phyloP scores from a whole-genome alignment of 2,113 vertebrate species.

The Fukomys damarensis region DNA sequence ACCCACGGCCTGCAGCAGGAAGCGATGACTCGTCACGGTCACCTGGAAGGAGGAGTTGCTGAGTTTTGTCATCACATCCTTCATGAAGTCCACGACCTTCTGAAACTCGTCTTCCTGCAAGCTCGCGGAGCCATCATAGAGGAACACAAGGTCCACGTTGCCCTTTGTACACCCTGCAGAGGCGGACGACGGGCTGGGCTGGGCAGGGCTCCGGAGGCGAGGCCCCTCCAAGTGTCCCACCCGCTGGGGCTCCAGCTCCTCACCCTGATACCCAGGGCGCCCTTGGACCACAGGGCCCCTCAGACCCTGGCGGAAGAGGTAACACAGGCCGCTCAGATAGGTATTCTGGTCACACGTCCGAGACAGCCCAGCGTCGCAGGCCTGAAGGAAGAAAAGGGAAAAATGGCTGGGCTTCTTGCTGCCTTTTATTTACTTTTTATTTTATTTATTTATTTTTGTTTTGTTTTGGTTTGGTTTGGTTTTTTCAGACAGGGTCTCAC shows the following conservation, averaged over 20 bases:
- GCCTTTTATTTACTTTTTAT: not conserved
- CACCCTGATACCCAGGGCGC: slow-evolving; percentile 87
- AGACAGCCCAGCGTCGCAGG: slow-evolving; percentile 87
- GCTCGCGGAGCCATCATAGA: slow-evolving; percentile 90
- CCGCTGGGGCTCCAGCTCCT: not conserved
- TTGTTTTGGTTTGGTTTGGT: no score
- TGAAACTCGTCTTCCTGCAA: slow-evolving; percentile 80
- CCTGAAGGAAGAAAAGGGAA: slow-evolving; percentile 78
- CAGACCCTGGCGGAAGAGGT: slow-evolving; percentile 79
- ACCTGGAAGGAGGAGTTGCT: slow-evolving; percentile 86
- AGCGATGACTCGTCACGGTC: no score
- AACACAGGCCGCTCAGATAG: slow-evolving; percentile 90
- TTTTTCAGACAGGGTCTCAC: no score
- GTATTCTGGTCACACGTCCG: slow-evolving; percentile 88
- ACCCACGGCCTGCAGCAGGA: no score
- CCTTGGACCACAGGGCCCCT: slow-evolving; percentile 45
- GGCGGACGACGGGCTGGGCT: not conserved
- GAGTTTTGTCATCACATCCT: slow-evolving; percentile 85
- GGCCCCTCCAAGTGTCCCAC: not conserved
- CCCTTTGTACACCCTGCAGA: slow-evolving; percentile 88
- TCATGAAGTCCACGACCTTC: slow-evolving; percentile 88
- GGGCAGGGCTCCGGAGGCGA: not conserved
- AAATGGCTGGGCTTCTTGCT: not conserved
- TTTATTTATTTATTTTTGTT: not conserved
- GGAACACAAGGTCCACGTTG: slow-evolving; percentile 89